These are phyloP conservation scores for Napeogenes inachia DNA, from an alignment of 2,888 invertebrate species.

Conservation along the genomic window DNA sequence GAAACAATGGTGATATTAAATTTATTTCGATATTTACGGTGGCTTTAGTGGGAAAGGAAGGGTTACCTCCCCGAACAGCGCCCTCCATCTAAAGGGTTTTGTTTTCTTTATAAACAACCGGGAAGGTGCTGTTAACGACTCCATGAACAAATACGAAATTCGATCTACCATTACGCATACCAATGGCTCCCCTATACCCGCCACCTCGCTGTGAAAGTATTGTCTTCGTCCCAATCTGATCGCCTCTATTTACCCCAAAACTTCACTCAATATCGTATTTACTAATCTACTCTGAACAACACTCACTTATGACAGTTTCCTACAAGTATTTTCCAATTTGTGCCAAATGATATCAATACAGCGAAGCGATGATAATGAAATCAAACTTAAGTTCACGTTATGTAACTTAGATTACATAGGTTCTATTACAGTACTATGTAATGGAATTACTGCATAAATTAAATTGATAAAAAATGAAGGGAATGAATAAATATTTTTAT, in stretches of 20 bases:
- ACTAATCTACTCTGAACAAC: constrained; percentile 40
- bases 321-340: constrained; percentile 29
- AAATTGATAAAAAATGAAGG: too few relatives aligned
- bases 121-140: constrained; percentile 75
- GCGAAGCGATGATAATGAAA: constrained; percentile 2
- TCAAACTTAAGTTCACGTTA: too few relatives aligned
- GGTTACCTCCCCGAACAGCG: constrained; percentile 42
- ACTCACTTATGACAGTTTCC: constrained; percentile 29
- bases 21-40: constrained; percentile 49
- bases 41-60: constrained; percentile 38
- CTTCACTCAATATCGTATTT: constrained; percentile 43
- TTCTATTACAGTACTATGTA: too few relatives aligned
- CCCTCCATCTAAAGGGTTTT: constrained; percentile 62
- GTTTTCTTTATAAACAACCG: constrained; percentile 75
- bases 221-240: constrained; percentile 63
- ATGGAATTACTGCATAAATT: too few relatives aligned
- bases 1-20: constrained; percentile 32
- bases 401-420: too few relatives aligned
- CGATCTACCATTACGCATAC: constrained; percentile 76
- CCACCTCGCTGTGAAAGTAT: constrained; percentile 52
- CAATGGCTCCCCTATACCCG: constrained; percentile 61
- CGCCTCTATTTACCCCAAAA: constrained; percentile 37
- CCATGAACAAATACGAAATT: constrained; percentile 77
- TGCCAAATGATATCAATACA: constrained; percentile 15
- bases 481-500: too few relatives aligned